phyloP scores from a whole-genome alignment of 64 coral and sea anemone species.

The Cladopsammia gracilis region DNA sequence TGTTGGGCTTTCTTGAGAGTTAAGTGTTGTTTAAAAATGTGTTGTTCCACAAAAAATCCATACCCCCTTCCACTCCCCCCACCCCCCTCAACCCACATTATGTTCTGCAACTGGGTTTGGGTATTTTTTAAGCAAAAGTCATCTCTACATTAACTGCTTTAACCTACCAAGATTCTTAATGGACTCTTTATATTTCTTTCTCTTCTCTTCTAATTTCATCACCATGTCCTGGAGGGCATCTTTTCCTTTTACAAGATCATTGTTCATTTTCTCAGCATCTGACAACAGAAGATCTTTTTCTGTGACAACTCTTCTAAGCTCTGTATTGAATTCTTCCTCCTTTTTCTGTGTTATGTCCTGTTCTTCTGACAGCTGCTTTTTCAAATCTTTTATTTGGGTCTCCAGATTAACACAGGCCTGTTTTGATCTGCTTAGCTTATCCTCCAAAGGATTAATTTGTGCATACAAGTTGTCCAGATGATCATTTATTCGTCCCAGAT shows the following conservation, averaged over 20 bases:
- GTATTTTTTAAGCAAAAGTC: no score
- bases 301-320: slow-evolving; percentile 72
- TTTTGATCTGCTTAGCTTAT: slow-evolving; percentile 84
- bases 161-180: slow-evolving; percentile 76
- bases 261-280: slow-evolving; percentile 73
- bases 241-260: slow-evolving; percentile 74
- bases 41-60: no score
- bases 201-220: slow-evolving; percentile 64
- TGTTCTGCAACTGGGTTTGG: no score
- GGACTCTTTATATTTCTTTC: slow-evolving; percentile 75
- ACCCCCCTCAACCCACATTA: no score
- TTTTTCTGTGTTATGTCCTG: slow-evolving; percentile 37
- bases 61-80: no score
- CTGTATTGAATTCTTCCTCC: slow-evolving; percentile 66
- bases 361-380: slow-evolving; percentile 70
- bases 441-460: slow-evolving; percentile 94
- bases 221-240: slow-evolving; percentile 82
- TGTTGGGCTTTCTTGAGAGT: no score
- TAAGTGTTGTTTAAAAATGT: no score
- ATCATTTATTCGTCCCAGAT: slow-evolving; percentile 91
- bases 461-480: slow-evolving; percentile 98
- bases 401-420: slow-evolving; percentile 74
- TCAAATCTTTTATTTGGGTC: slow-evolving; percentile 77
- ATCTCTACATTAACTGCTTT: no score
- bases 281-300: slow-evolving; percentile 82